phyloP scores from a whole-genome alignment of 2,888 invertebrate species.

The Morpho deidamia region DNA sequence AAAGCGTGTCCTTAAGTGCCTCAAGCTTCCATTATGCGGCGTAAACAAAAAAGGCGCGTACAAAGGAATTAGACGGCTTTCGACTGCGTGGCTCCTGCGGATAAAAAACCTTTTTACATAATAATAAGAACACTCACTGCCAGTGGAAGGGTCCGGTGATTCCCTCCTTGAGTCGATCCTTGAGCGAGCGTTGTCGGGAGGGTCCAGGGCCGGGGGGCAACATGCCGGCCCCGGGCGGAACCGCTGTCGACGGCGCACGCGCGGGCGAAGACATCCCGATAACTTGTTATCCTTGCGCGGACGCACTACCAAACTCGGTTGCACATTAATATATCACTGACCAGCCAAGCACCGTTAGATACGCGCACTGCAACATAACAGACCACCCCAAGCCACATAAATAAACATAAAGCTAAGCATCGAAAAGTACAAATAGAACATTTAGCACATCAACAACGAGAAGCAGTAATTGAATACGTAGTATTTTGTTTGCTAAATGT shows the following conservation, averaged over 20 bases:
- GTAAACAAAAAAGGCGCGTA: conserved; percentile 3
- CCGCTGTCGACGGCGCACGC: conserved; percentile 46
- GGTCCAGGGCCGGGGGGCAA: conserved; percentile 76
- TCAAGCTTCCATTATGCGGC: conserved; percentile 3
- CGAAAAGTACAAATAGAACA: conserved; percentile 23
- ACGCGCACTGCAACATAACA: conserved; percentile 71
- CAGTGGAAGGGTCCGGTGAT: conserved; percentile 88
- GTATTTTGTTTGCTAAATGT: no score
- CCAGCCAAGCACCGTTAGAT: conserved; percentile 56
- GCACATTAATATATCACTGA: conserved; percentile 49
- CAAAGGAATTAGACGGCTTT: neutral
- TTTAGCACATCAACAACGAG: conserved; percentile 1
- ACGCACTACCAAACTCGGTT: conserved; percentile 36
- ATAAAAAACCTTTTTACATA: conserved; percentile 10
- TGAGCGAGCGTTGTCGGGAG: conserved; percentile 85
- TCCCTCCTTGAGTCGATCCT: conserved; percentile 87
- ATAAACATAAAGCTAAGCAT: conserved; percentile 54
- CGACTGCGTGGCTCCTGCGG: conserved; percentile 4
- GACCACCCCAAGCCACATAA: conserved; percentile 68
- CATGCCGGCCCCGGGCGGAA: conserved; percentile 61
- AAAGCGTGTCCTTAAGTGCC: conserved; percentile 4
- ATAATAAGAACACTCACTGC: conserved; percentile 82
- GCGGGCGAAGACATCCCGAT: conserved; percentile 61
- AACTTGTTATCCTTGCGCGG: conserved; percentile 29
- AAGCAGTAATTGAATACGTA: neutral